These are phyloP conservation scores for Parasteatoda tepidariorum DNA, from an alignment of 1,140 invertebrate genomes.

Conservation along the genomic window DNA sequence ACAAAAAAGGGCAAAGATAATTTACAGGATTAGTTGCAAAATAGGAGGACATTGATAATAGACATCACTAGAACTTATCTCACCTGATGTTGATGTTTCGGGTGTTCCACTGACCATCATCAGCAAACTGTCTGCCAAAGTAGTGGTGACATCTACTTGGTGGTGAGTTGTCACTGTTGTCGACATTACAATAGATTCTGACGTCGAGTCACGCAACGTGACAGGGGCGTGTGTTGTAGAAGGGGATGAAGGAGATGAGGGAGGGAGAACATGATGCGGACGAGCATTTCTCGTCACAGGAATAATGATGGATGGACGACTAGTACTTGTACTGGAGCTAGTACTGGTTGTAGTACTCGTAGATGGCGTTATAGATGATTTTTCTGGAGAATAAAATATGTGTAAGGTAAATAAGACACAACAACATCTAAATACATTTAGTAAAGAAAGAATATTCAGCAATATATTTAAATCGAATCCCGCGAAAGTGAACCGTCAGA, in stretches of 20 bases:
- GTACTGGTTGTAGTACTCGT: conserved; percentile 47
- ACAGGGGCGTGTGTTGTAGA: neutral
- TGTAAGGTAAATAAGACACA: neutral
- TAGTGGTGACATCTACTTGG: conserved; percentile 17
- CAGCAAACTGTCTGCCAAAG: conserved; percentile 31
- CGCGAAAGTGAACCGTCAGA: no score
- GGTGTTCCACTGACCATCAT: conserved; percentile 35
- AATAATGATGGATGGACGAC: conserved; percentile 45
- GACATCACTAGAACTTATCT: no score
- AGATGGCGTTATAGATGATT: conserved; percentile 30
- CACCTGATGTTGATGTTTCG: conserved; percentile 47
- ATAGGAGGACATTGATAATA: no score
- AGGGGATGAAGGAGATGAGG: neutral
- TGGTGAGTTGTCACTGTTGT: neutral
- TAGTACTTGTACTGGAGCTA: conserved; percentile 47
- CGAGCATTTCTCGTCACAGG: conserved; percentile 48
- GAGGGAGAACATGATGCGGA: conserved; percentile 9
- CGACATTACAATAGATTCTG: neutral
- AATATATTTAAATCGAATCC: no score
- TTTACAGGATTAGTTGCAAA: no score
- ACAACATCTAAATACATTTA: no score
- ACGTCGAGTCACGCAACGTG: conserved; percentile 18
- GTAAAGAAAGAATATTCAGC: no score
- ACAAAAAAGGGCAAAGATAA: no score
- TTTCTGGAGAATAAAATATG: conserved; percentile 24